Evolutionary conservation across 2,797 vertebrate genomes (phyloP).

Genomic region (Rhynchonycteris naso): DNA sequence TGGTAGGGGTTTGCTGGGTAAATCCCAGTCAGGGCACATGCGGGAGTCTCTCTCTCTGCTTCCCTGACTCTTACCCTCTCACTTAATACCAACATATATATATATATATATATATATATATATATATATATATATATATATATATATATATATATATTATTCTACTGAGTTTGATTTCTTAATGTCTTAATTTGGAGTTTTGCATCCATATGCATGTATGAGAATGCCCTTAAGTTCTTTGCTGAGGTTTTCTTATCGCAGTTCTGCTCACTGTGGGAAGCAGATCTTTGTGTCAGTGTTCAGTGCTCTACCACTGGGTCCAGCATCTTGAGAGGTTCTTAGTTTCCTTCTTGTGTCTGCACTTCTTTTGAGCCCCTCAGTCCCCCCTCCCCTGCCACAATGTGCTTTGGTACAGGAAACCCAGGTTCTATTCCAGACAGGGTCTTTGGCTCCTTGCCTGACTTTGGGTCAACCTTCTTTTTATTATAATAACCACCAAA

Average conservation of each 20-base stretch:
- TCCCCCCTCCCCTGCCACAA: background rate
- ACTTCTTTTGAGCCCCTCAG: background rate
- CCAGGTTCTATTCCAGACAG: background rate
- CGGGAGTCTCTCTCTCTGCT: no score
- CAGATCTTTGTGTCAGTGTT: background rate
- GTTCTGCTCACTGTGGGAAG: background rate
- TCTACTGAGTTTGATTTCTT: background rate
- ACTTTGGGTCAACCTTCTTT: background rate
- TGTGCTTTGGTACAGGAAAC: background rate
- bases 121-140: no score
- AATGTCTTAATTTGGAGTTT: background rate
- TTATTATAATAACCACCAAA: background rate
- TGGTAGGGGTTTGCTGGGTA: no score
- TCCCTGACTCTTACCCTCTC: no score
- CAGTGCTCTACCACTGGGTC: background rate
- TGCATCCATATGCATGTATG: no score
- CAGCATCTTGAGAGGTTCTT: background rate
- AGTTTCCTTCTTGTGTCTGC: background rate
- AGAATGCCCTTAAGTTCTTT: background rate
- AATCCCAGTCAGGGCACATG: no score
- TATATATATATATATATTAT: no score
- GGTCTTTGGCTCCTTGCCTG: background rate
- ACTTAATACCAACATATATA: no score
- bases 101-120: no score
- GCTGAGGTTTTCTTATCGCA: background rate